phyloP scores from a whole-genome alignment of 2,113 vertebrate genomes.

The Myotis brandtii region DNA sequence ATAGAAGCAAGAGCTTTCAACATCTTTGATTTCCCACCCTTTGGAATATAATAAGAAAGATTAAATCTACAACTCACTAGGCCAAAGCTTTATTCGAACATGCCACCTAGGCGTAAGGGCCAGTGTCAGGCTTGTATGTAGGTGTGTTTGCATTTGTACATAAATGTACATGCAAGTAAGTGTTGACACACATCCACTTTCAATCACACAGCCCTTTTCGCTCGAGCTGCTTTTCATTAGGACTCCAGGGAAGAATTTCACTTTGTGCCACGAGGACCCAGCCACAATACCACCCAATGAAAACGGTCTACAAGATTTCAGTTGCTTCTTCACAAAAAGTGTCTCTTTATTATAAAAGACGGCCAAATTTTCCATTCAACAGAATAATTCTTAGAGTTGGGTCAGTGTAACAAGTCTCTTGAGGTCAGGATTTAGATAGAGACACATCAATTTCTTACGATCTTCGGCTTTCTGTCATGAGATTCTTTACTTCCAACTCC shows the following conservation, averaged over 20 bases:
- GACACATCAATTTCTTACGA: background rate
- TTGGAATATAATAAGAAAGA: background rate
- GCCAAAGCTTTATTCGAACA: background rate
- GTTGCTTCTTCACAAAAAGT: background rate
- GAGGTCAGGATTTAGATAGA: background rate
- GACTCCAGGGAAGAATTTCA: background rate
- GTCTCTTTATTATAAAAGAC: background rate
- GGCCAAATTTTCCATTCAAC: background rate
- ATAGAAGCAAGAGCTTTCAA: background rate
- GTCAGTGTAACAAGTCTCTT: conserved; percentile 28
- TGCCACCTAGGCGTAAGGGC: background rate
- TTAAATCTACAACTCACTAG: background rate
- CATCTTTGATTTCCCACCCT: background rate
- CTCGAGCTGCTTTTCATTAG: background rate
- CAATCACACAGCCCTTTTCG: background rate
- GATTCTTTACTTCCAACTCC: background rate
- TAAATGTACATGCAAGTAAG: background rate
- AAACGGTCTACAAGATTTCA: background rate
- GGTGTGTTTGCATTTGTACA: background rate
- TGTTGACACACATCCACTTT: background rate
- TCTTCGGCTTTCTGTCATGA: background rate
- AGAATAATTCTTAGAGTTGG: background rate
- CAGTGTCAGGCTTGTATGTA: background rate
- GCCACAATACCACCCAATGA: background rate
- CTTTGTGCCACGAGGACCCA: background rate